A percentile compares a stretch with the other conserved stretches of the same genome.
phyloP scores from a whole-genome alignment of 2,113 vertebrate species.

The Micronycteris hirsuta region DNA sequence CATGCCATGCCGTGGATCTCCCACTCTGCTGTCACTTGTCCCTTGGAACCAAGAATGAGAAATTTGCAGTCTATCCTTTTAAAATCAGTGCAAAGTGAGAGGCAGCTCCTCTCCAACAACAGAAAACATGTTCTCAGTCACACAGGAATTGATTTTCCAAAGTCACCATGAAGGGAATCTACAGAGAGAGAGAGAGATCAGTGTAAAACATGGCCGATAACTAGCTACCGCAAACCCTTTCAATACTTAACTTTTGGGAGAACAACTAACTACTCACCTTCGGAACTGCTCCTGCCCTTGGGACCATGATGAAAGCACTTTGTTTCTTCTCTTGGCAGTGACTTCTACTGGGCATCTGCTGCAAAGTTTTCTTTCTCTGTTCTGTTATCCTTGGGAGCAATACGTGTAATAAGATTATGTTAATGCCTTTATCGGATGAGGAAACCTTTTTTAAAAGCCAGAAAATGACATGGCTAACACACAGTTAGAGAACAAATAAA shows the following conservation, averaged over 20 bases:
- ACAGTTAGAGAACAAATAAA: not conserved
- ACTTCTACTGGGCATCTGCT: not conserved
- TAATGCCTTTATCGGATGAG: not conserved
- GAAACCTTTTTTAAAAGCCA: not conserved
- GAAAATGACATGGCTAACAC: not conserved
- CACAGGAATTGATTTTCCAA: not conserved
- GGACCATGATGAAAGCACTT: not conserved
- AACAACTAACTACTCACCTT: not conserved
- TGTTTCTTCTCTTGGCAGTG: not conserved
- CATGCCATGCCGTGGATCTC: fast-evolving
- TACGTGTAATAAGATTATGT: not conserved
- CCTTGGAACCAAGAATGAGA: not conserved
- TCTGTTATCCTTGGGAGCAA: not conserved
- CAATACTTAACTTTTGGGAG: not conserved
- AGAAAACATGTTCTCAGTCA: not conserved
- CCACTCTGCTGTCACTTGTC: fast-evolving
- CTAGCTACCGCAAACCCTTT: fast-evolving
- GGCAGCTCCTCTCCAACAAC: not conserved
- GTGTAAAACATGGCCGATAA: fast-evolving
- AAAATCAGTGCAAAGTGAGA: not conserved
- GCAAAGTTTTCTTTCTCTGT: not conserved
- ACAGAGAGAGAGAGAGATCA: not conserved
- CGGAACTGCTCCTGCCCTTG: not conserved
- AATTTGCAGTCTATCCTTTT: not conserved
- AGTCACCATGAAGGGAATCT: fast-evolving